Base-by-base conservation (phyloP, 1,140 invertebrate species). In the Cecropterus lyciades region DNA sequence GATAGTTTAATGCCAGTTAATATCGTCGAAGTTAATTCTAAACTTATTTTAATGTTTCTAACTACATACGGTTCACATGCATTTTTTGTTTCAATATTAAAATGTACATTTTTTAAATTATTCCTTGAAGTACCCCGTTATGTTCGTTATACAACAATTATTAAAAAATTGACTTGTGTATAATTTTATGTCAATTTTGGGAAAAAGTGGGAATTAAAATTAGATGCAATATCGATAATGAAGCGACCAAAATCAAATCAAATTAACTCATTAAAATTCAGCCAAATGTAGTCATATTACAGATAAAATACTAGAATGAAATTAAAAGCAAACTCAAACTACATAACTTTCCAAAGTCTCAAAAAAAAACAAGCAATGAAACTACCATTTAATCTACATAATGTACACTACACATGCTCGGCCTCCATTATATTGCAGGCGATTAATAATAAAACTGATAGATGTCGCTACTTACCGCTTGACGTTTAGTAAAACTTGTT, bases 1-100 rank as follows among this genome's bases (percentile, higher is more conserved):
- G 79, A 66, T 27, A 70, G n/a, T n/a, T n/a, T n/a, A n/a, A 75
- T 82, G 79, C 79, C 45, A 59, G 79, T 83, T 82, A 82, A 81
- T 42, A n/a, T 55, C 70, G 71, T 71, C 75, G 72, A 33, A 51
- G 56, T 74, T 72, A 73, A 71, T 70, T 56, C 45, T 48, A 37
- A 45, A 67, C 30, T 53, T 53, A 53, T n/a, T 52, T 24, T 27
- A 51, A 27, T 27, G 51, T 16, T 16, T 33, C 51, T 33, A 53
- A 40, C 57, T 62, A 48, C 27, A n/a, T n/a, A n/a, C n/a, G n/a
- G n/a, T 37, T 14, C 11, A 60, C 52, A 56, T 48, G 64, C 64
- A 66, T n/a, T n/a, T n/a, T n/a, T n/a, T n/a, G n/a, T n/a, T n/a
- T n/a, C n/a, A n/a, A n/a, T n/a, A n/a, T n/a, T n/a, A n/a, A n/a